Evolutionary conservation across 2,113 vertebrate genomes (phyloP).

Genomic region (Himantopus leucocephalus): DNA sequence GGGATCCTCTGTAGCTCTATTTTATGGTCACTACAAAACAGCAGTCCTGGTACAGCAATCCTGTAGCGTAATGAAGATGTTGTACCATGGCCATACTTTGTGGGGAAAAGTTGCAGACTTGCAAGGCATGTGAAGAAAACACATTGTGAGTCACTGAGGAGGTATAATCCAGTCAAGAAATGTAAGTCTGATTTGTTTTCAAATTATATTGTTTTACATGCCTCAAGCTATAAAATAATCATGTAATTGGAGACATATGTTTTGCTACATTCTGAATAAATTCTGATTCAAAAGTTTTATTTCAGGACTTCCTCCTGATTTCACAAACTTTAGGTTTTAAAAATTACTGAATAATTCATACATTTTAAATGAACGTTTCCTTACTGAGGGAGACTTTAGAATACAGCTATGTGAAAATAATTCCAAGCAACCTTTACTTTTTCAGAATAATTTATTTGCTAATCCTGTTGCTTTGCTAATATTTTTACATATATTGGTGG

Average conservation of each 20-base stretch:
- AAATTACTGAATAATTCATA: constrained; percentile 63
- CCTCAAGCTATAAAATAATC: constrained; percentile 61
- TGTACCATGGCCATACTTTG: neutral
- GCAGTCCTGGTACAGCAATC: neutral
- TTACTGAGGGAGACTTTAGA: constrained; percentile 6
- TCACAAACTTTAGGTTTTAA: constrained; percentile 32
- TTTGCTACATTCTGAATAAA: constrained; percentile 43
- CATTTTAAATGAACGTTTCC: constrained; percentile 39
- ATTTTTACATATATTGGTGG: neutral
- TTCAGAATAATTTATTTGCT: constrained; percentile 35
- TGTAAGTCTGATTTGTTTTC: constrained; percentile 52
- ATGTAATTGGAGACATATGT: constrained; percentile 59
- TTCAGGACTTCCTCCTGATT: constrained; percentile 23
- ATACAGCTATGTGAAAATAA: constrained; percentile 31
- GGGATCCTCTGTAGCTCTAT: neutral
- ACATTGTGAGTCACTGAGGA: constrained; percentile 11
- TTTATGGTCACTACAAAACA: neutral
- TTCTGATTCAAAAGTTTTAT: constrained; percentile 49
- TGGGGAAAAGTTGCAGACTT: constrained; percentile 5
- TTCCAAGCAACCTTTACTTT: constrained; percentile 24
- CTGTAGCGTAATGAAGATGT: neutral
- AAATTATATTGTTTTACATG: constrained; percentile 56
- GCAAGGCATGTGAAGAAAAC: neutral
- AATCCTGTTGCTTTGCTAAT: neutral
- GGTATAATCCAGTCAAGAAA: constrained; percentile 31